Percentiles rank a stretch among this genome's conserved stretches.
Evolutionary conservation across 30 jellyfish, hydroid and myxozoan genomes (phyloP).

Genomic region (Turritopsis rubra): DNA sequence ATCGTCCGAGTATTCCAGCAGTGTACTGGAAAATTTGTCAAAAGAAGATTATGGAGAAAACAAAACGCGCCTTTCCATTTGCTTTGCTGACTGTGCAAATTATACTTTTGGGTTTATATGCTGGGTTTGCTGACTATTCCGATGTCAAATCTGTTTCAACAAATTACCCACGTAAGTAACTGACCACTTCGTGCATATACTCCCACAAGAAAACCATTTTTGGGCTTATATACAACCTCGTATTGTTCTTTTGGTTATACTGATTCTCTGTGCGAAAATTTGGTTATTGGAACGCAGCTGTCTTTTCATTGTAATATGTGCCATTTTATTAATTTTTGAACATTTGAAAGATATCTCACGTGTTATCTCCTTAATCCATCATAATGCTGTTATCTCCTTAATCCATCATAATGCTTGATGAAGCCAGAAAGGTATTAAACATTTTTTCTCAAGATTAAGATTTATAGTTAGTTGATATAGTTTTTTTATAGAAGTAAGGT

Average conservation of each 20-base stretch:
- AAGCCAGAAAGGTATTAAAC: too few species aligned
- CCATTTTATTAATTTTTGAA: too few species aligned
- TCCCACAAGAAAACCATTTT: not conserved
- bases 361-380: too few species aligned
- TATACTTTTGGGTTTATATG: not conserved
- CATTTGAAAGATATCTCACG: too few species aligned
- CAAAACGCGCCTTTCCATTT: not conserved
- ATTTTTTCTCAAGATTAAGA: too few species aligned
- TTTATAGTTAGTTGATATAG: too few species aligned
- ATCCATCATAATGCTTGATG: too few species aligned
- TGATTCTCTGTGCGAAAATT: not conserved
- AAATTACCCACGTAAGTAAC: not conserved
- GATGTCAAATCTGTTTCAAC: not conserved
- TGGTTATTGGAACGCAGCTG: not conserved
- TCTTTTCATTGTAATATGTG: too few species aligned
- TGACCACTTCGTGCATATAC: not conserved
- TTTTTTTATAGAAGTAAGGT: too few species aligned
- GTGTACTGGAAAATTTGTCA: not conserved
- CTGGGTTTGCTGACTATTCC: not conserved
- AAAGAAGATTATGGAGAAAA: not conserved
- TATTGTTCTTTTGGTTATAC: not conserved
- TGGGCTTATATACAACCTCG: not conserved
- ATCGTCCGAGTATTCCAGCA: too few species aligned
- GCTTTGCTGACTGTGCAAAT: not conserved
- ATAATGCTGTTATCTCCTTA: too few species aligned